These are phyloP conservation scores for Dichetophora obliterata DNA, from an alignment of 2,888 invertebrate genomes.

Conservation along the genomic window DNA sequence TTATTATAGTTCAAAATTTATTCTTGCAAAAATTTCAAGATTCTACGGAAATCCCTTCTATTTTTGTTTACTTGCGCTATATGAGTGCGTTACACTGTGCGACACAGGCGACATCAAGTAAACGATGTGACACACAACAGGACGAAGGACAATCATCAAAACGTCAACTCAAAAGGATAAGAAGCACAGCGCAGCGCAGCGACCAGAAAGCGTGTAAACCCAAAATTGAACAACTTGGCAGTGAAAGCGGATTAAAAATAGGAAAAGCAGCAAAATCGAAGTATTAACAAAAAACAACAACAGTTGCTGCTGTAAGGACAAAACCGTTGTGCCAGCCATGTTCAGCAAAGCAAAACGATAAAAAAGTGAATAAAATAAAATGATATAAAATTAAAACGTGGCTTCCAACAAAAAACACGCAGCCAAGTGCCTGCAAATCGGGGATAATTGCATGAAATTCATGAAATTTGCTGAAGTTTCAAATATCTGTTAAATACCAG, in stretches of 20 bases:
- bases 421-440: conserved; percentile 40
- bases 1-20: too few relatives aligned
- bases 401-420: conserved; percentile 49
- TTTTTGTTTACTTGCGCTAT: too few relatives aligned
- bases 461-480: conserved; percentile 43
- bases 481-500: conserved; percentile 25
- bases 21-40: too few relatives aligned
- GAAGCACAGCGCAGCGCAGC: too few relatives aligned
- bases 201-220: neutral
- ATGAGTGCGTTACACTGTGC: too few relatives aligned
- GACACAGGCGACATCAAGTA: neutral
- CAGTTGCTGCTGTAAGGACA: neutral
- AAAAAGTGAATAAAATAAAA: neutral
- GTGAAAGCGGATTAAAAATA: neutral
- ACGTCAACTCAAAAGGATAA: neutral
- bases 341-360: neutral
- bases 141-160: neutral
- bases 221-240: neutral
- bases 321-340: neutral
- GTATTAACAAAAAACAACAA: neutral
- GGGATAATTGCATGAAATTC: conserved; percentile 60
- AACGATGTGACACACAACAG: neutral
- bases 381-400: neutral
- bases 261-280: neutral
- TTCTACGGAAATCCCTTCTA: too few relatives aligned